Percentiles rank a stretch among this genome's conserved stretches.
Conservation (phyloP, 2,113 vertebrate genomes). For the Panthera tigris region DNA sequence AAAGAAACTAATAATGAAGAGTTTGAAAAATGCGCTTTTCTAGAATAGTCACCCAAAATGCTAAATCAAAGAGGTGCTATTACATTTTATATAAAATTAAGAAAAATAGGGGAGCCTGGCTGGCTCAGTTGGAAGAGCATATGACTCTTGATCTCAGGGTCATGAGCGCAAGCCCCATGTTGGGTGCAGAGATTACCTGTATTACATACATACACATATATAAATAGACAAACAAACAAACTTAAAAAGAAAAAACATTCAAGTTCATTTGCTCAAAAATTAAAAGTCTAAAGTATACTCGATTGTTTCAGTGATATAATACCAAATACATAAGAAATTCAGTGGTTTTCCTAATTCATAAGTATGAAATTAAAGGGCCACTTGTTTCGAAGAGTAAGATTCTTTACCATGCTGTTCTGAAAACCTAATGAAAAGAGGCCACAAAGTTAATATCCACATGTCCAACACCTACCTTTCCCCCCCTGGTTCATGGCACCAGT, state of each 20-base stretch:
- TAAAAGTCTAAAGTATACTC: not conserved
- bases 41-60: slow-evolving; percentile 22
- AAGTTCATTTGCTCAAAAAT: slow-evolving; percentile 37
- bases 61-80: not conserved
- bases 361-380: not conserved
- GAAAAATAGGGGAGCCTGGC: not conserved
- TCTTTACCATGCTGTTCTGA: not conserved
- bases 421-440: not conserved
- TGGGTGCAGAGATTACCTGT: not conserved
- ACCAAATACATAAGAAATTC: slow-evolving; percentile 44
- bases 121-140: not conserved
- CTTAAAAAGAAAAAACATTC: not conserved
- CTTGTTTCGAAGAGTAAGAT: not conserved
- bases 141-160: not conserved
- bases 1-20: not conserved
- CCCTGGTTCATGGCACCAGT: slow-evolving; percentile 97
- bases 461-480: slow-evolving; percentile 91
- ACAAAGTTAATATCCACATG: not conserved
- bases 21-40: slow-evolving; percentile 22
- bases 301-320: not conserved
- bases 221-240: not conserved
- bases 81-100: slow-evolving; percentile 4
- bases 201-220: too few relatives aligned
- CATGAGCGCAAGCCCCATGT: not conserved
- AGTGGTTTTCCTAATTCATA: slow-evolving; percentile 2